Evolutionary conservation across 2,888 invertebrate genomes (phyloP), one percentile per base, ranked within the genome.

Genomic region (Geophilus truncorum): DNA sequence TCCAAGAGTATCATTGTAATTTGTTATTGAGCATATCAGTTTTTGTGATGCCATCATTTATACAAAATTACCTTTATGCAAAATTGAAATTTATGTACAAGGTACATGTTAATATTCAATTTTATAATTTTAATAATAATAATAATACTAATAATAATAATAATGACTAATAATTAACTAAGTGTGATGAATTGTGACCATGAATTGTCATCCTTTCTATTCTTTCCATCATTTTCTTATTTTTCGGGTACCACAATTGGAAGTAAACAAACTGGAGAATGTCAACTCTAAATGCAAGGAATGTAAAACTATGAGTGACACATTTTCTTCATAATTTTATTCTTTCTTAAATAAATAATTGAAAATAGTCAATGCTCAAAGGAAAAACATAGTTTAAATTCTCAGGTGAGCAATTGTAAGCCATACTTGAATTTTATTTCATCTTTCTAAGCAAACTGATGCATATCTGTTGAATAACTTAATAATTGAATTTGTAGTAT

Each of bases 1-100:
- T 62, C 62, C 62, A 62, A 62, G 62, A 62, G 62, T 62, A 62
- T 62, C 62, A 62, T 62, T 62, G 62, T 62, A 62, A 62, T 62
- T 62, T 62, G 62, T 62, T 62, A 62, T 57, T 62, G 62, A 62
- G 62, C 62, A 62, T 62, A 62, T 62, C 62, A 62, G 62, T 62
- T 62, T 45, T 62, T 62, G 62, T 62, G 62, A 62, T 62, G 62
- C 62, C 62, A 62, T 62, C 25, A 62, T 62, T 62, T 57, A 57
- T 57, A 57, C 57, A 6, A 57, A 21, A 21, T 21, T 23, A 21
- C 23, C 18, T 57, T 62, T 25, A 62, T 62, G 62, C 62, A 62
- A 62, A 62, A 62, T 62, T 62, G 62, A 57, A 23, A 23, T 57
- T 57, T 57, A 57, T 57, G 57, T 57, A 57, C 57, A 57, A 57